Evolutionary conservation across 1,140 invertebrate species (phyloP).

Genomic region (Meloidogyne floridensis): DNA sequence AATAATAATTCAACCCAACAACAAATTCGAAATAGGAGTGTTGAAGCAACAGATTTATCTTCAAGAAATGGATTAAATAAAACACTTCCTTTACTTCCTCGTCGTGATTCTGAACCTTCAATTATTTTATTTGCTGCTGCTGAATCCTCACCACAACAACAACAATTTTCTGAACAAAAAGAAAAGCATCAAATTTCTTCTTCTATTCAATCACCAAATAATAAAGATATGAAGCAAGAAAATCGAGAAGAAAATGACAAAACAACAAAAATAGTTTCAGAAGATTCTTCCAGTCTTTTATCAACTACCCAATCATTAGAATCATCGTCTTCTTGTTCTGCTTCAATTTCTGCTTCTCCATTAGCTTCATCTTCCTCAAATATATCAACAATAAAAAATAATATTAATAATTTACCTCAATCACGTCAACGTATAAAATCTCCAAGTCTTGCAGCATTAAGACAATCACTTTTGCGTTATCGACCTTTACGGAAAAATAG

Average conservation of each 20-base stretch:
- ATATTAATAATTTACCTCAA: not conserved
- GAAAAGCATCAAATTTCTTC: not conserved
- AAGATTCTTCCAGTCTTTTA: conserved; percentile 17
- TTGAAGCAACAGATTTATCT: not conserved
- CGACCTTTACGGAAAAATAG: conserved; percentile 22
- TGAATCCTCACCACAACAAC: not conserved
- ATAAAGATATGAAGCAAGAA: not conserved
- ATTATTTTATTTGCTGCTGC: conserved; percentile 14
- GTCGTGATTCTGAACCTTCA: conserved; percentile 42
- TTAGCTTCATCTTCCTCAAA: conserved; percentile 20
- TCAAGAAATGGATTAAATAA: not conserved
- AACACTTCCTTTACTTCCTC: conserved; percentile 15
- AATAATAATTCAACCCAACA: not conserved
- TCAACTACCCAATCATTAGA: not conserved
- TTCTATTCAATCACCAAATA: not conserved
- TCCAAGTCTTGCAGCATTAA: conserved; percentile 35
- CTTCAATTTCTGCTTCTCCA: conserved; percentile 11
- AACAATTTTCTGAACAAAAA: not conserved
- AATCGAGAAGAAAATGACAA: not conserved
- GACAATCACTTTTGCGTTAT: conserved; percentile 30
- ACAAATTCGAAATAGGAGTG: conserved; percentile 9
- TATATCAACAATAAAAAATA: conserved; percentile 20
- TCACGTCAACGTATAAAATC: conserved; percentile 28
- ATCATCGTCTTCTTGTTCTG: not conserved
- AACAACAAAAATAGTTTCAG: not conserved